Evolutionary conservation across 2,113 vertebrate genomes (phyloP).

Genomic region (Leptodactylus fuscus): DNA sequence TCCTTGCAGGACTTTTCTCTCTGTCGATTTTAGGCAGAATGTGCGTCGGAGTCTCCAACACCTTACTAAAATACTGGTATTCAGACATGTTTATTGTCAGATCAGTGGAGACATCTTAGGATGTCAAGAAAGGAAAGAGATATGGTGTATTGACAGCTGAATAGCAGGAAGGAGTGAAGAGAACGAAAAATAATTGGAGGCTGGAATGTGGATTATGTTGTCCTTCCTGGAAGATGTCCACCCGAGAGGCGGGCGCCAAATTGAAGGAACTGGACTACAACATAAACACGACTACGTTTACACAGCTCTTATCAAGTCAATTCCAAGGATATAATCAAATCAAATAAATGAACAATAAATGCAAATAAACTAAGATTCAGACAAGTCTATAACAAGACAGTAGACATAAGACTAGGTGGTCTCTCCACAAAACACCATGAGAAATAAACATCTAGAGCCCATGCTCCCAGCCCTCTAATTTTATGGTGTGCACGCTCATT

Average conservation of each 20-base stretch:
- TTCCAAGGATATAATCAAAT: neutral
- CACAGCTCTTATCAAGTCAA: neutral
- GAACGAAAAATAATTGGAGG: neutral
- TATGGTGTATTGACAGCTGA: neutral
- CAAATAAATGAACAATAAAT: neutral
- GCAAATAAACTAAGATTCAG: neutral
- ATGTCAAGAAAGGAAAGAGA: neutral
- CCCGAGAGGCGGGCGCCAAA: neutral
- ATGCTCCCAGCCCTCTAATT: neutral
- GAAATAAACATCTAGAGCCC: conserved; percentile 13
- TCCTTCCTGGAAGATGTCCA: neutral
- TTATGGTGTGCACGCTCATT: neutral
- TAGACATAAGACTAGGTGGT: neutral
- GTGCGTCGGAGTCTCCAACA: no score
- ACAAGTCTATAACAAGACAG: conserved; percentile 8
- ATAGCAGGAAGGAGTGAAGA: neutral
- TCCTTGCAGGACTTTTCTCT: no score
- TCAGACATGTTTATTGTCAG: neutral
- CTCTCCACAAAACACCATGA: conserved; percentile 2
- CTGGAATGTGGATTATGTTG: neutral
- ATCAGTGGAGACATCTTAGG: neutral
- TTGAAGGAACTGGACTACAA: neutral
- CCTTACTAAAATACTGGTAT: neutral
- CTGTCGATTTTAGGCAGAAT: no score
- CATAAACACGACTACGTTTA: neutral